A percentile compares a stretch with the other conserved stretches of the same genome.
Conservation (phyloP, 2,797 vertebrate species). For the Rhyacichthys aspro region DNA sequence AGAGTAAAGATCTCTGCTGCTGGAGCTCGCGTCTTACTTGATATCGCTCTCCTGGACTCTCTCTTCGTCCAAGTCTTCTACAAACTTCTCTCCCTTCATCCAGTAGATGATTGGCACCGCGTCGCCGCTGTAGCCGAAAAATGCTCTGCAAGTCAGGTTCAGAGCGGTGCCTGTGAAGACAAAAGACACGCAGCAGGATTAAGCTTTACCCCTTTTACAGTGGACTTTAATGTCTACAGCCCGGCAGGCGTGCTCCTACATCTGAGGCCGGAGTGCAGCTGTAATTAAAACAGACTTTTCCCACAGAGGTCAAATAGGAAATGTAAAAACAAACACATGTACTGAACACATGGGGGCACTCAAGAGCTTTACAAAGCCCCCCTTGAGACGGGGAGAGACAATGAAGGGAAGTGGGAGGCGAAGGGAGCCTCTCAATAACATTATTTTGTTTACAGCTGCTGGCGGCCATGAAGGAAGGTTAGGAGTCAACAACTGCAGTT, state of each 20-base stretch:
- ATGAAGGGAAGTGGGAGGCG: constrained; percentile 35
- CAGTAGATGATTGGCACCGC: constrained; percentile 96
- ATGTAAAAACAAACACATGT: constrained; percentile 8
- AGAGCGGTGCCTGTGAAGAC: constrained; percentile 84
- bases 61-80: constrained; percentile 96
- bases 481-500: constrained; percentile 62
- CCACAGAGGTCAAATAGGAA: constrained; percentile 9
- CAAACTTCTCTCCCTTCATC: constrained; percentile 99
- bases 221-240: not conserved
- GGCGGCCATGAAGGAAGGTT: constrained; percentile 52
- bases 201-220: not conserved
- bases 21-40: constrained; percentile 84
- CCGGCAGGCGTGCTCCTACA: constrained; percentile 3
- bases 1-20: not conserved
- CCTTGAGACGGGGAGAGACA: constrained; percentile 44
- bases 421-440: constrained; percentile 37
- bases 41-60: constrained; percentile 95
- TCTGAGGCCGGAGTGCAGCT: constrained; percentile 5
- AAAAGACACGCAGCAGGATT: constrained; percentile 4
- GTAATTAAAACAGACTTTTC: constrained; percentile 24
- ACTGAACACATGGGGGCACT: constrained; percentile 74
- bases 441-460: constrained; percentile 60
- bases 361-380: constrained; percentile 59
- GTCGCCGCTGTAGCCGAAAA: constrained; percentile 95
- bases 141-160: constrained; percentile 96